A percentile compares a stretch with the other conserved stretches of the same genome.
These are phyloP conservation scores for Rhinogobius similis DNA, from an alignment of 2,113 vertebrate genomes.

Conservation along the genomic window DNA sequence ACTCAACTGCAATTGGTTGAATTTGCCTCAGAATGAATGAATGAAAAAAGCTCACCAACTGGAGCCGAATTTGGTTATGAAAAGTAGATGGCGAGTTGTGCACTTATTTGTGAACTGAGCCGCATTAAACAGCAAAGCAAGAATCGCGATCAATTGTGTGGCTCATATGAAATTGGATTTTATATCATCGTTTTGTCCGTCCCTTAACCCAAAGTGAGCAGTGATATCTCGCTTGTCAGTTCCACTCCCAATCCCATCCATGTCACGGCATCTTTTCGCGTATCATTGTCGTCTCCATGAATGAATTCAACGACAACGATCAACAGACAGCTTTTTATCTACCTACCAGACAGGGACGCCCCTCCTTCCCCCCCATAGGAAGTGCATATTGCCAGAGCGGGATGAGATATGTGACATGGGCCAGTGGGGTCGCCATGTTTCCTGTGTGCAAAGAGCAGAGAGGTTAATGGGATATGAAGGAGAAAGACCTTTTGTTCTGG, in stretches of 20 bases:
- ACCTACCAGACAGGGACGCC: conserved; percentile 47
- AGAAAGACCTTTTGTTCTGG: conserved; percentile 67
- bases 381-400: conserved; percentile 44
- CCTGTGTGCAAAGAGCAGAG: conserved; percentile 59
- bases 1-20: too few species aligned
- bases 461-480: conserved; percentile 72
- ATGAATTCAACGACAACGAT: conserved; percentile 55
- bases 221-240: conserved; percentile 56
- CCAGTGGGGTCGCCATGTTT: conserved; percentile 63
- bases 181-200: neutral
- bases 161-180: neutral
- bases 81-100: neutral
- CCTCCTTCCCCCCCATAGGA: conserved; percentile 47
- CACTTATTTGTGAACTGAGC: neutral
- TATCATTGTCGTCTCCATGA: conserved; percentile 48
- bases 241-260: conserved; percentile 60
- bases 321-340: conserved; percentile 67
- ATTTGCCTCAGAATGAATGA: too few species aligned
- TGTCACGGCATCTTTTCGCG: conserved; percentile 40
- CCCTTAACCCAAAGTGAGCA: neutral
- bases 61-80: too few species aligned
- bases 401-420: conserved; percentile 70
- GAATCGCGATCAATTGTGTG: too few species aligned
- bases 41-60: too few species aligned
- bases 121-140: too few species aligned